Base-by-base conservation (phyloP, 2,797 vertebrate genomes). In the Agapornis canus region DNA sequence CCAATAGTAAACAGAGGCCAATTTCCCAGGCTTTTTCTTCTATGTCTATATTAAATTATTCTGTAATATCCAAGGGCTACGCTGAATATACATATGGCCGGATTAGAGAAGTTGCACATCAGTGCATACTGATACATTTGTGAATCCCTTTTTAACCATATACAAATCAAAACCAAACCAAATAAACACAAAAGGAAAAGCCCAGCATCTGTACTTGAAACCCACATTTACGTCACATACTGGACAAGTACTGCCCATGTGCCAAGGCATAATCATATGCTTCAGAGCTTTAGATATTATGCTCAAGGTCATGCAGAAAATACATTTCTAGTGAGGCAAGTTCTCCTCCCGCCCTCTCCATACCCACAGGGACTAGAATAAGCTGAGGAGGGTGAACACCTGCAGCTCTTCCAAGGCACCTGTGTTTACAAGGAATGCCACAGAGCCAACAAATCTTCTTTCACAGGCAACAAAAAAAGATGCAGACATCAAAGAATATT, bases 291-390 rank as follows among this genome's bases (percentile, higher is more conserved):
- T 86, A 92, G 82, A 90, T 40, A 45, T 89, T 96, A 89, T 95
- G 92, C 95, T 97, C 97, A 97, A 97, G 96, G 97, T 95, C 97
- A 97, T 21, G 25, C 66, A 91, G 89, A 91, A 94, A 94, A 96
- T 92, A 96, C 95, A 93, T 95, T 96, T 79, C 90, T 92, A 79
- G 96, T 93, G 92, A 96, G 91, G 89, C 91, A 96, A 92, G 75
- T 95, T 97, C 63, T 65, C 54, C 54, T 95, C 39, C 27, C 0
- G 1, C 66, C 76, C 73, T 92, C 82, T 91, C 73, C 80, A 94
- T 96, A 84, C 87, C 96, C 96, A 81, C 11, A 86, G 96, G 95
- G 94, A 97, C 70, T 68, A 80, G 79, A 95, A 90, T 78, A 95
- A 96, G 87, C 92, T 91, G 94, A 96, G 89, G 83, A 95, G 78